Evolutionary conservation across 2,113 vertebrate species (phyloP).

Genomic region (Heterochromis multidens): DNA sequence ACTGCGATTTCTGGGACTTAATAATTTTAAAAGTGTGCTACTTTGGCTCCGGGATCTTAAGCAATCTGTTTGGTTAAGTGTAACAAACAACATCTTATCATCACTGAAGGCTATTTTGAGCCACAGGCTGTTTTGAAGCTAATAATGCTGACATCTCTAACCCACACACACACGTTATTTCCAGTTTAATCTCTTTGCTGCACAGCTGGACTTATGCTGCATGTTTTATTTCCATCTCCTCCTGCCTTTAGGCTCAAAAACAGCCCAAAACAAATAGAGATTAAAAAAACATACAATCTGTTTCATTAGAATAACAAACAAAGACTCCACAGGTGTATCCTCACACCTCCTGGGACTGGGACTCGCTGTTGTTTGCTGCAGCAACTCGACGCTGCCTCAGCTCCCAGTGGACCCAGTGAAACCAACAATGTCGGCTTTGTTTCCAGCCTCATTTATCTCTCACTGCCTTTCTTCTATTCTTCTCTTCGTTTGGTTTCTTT

Average conservation of each 20-base stretch:
- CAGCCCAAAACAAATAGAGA: not conserved
- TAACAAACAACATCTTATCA: not conserved
- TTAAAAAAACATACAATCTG: not conserved
- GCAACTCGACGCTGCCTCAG: constrained; percentile 9
- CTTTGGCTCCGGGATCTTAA: not conserved
- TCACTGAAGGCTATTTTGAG: not conserved
- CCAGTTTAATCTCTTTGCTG: not conserved
- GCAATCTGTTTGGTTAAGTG: no score
- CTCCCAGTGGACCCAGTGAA: constrained; percentile 28
- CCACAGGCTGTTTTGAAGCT: not conserved
- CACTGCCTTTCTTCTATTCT: not conserved
- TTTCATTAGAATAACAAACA: not conserved
- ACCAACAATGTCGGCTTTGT: constrained; percentile 50
- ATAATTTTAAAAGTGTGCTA: not conserved
- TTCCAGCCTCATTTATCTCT: not conserved
- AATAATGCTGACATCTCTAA: not conserved
- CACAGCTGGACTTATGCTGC: not conserved
- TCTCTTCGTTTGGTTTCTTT: not conserved
- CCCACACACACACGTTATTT: not conserved
- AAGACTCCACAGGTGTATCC: not conserved
- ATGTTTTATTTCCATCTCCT: not conserved
- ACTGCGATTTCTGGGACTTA: not conserved
- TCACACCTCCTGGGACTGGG: not conserved
- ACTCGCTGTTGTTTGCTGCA: not conserved
- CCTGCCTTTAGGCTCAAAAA: not conserved